Evolutionary conservation across 2,888 invertebrate genomes (phyloP).

Genomic region (Macrophya alboannulata): DNA sequence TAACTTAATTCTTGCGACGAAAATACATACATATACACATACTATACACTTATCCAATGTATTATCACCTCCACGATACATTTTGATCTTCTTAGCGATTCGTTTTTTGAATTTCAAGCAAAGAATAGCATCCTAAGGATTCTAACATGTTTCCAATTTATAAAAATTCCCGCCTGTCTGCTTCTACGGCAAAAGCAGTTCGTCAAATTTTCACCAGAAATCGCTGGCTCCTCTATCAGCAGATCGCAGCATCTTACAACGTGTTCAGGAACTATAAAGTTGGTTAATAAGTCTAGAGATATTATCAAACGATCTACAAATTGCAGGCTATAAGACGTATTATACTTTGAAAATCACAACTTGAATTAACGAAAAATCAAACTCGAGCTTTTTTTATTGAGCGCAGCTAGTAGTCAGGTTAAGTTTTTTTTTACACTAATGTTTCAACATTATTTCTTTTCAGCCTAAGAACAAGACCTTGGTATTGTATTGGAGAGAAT

Average conservation of each 20-base stretch:
- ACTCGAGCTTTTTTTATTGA: neutral
- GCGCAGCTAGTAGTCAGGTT: neutral
- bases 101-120: neutral
- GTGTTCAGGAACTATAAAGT: neutral
- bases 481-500: neutral
- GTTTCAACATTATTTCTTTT: neutral
- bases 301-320: conserved; percentile 54
- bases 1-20: too few relatives aligned
- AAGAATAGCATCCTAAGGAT: neutral
- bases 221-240: neutral
- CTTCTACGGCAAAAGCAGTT: neutral
- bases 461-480: neutral
- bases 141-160: neutral
- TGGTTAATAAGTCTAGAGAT: too few relatives aligned
- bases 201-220: neutral
- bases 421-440: too few relatives aligned
- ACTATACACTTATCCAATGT: too few relatives aligned
- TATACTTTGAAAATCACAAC: neutral
- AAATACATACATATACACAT: too few relatives aligned
- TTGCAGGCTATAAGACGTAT: conserved; percentile 6
- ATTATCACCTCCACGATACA: neutral
- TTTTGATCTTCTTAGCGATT: neutral
- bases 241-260: conserved; percentile 16
- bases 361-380: neutral
- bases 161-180: neutral